A percentile compares a stretch with the other conserved stretches of the same genome.
Evolutionary conservation across 2,797 vertebrate genomes (phyloP).

Genomic region (Scyliorhinus canicula): DNA sequence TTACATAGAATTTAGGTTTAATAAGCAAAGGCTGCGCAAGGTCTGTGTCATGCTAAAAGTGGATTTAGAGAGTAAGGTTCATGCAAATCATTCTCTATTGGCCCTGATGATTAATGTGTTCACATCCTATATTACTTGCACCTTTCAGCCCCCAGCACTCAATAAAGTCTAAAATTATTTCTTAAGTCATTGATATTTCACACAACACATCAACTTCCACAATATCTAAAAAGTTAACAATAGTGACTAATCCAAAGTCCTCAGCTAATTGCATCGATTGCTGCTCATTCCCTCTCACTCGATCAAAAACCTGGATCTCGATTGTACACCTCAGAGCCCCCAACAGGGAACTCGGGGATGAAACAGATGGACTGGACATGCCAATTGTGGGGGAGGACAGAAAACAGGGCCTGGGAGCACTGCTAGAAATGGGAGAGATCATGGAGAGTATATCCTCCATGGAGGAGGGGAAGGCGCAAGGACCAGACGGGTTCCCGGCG

Average conservation of each 20-base stretch:
- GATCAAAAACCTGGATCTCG: not conserved
- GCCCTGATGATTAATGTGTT: not conserved
- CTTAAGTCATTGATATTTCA: not conserved
- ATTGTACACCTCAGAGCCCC: too few species aligned
- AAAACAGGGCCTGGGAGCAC: too few species aligned
- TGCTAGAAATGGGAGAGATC: too few species aligned
- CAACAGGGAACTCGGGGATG: too few species aligned
- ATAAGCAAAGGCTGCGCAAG: constrained; percentile 1
- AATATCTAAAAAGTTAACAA: not conserved
- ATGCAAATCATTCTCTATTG: not conserved
- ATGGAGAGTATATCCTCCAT: too few species aligned
- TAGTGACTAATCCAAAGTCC: not conserved
- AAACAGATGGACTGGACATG: too few species aligned
- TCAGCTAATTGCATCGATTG: not conserved
- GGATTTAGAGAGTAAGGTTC: not conserved
- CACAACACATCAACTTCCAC: not conserved
- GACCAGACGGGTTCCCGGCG: too few species aligned
- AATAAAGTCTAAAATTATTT: not conserved
- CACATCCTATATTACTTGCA: not conserved
- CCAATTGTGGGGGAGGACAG: too few species aligned
- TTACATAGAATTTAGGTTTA: constrained; percentile 11
- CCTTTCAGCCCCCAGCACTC: not conserved
- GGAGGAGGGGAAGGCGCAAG: too few species aligned
- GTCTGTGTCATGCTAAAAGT: not conserved
- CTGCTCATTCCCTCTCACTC: not conserved